Evolutionary conservation across 1,140 invertebrate species (phyloP).

Genomic region (Orius insidiosus): DNA sequence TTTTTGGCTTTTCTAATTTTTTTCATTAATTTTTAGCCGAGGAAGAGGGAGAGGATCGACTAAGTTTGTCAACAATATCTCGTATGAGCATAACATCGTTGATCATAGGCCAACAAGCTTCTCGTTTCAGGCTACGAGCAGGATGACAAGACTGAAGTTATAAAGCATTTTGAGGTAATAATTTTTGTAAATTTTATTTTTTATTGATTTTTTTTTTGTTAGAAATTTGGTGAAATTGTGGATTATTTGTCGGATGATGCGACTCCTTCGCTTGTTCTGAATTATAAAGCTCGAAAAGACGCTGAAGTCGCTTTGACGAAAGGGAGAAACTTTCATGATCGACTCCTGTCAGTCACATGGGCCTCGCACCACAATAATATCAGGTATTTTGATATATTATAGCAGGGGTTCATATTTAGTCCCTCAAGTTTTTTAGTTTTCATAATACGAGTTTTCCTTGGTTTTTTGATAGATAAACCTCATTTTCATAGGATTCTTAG

Average conservation of each 20-base stretch:
- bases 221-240: conserved; percentile 55
- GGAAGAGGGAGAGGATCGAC: conserved; percentile 10
- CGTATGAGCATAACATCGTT: conserved; percentile 39
- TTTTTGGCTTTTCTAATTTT: background rate
- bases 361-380: conserved; percentile 18
- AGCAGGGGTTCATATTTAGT: background rate
- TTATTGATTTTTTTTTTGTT: conserved; percentile 20
- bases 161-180: conserved; percentile 54
- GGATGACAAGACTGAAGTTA: conserved; percentile 47
- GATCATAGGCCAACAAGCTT: conserved; percentile 67
- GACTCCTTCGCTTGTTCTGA: conserved; percentile 46
- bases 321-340: conserved; percentile 46
- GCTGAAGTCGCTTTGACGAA: conserved; percentile 49
- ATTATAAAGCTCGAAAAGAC: conserved; percentile 52
- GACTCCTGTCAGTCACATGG: conserved; percentile 27
- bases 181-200: background rate
- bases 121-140: conserved; percentile 59
- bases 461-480: background rate
- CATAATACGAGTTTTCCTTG: background rate
- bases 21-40: background rate
- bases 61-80: conserved; percentile 4
- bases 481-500: background rate
- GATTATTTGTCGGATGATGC: conserved; percentile 46
- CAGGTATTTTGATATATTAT: conserved; percentile 10
- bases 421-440: background rate